Base-by-base conservation (phyloP, 2,888 invertebrate species). In the Salpingus planirostris region DNA sequence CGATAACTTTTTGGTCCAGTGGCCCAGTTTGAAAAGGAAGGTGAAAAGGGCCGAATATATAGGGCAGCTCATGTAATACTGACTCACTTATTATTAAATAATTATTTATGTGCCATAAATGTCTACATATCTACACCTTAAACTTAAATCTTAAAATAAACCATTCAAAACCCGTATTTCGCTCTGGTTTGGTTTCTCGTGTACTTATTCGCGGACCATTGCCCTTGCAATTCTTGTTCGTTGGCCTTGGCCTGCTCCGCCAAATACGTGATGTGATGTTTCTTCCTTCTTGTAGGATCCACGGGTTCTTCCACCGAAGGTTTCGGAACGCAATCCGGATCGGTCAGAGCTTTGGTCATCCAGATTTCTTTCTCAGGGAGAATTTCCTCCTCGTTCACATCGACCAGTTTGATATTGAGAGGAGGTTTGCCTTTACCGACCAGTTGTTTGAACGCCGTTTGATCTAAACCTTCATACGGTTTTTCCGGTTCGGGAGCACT, bases 251-350 rank as follows among this genome's bases (percentile, higher is more conserved):
- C 96, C 77, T 90, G 77, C 61, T 83, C 82, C 12, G 93, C 95
- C 46, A 96, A 71, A 63, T 92, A 95, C 1, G 93, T 95, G 49
- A 96, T 95, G 69, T 96, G 95, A 71, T 96, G 93, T 63, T 95
- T 95, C 46, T 82, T 73, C 46, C 78, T 77, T 63, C 70, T 57
- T 56, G 74, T 65, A 10, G 56, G 55, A 49, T 63, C 60, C 50
- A 67, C 69, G 61, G 70, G 74, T 62, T 71, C 53, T 63, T 68
- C 62, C 49, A 69, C 49, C 43, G 73, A 42, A 2, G 65, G 59
- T 11, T 65, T 67, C 0, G 70, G 64, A 30, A 66, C 65, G 40
- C 58, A 63, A 11, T 76, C 78, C 27, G 80, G 79, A 43, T 86
- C 82, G 11, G 84, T 80, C 21, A 88, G 62, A 0, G 85, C 81